Evolutionary conservation across 92 coral and sea anemone genomes (phyloP).

Genomic region (Umimayanthus chanpuru): DNA sequence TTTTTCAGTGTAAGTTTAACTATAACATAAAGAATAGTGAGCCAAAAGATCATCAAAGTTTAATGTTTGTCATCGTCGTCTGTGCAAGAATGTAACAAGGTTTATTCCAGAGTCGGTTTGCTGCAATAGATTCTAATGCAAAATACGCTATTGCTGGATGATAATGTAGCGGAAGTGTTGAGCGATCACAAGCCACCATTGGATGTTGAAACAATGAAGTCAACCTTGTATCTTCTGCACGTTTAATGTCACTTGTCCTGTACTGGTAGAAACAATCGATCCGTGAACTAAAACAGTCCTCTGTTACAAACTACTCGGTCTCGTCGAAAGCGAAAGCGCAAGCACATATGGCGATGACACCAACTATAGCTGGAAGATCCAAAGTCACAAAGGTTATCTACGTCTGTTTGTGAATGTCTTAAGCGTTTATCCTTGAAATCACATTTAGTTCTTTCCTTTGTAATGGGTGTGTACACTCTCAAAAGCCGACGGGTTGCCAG

Average conservation of each 20-base stretch:
- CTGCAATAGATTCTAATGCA: background rate
- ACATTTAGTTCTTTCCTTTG: background rate
- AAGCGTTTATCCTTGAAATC: background rate
- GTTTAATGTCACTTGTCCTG: background rate
- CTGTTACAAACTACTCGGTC: background rate
- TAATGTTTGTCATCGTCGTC: too few species aligned
- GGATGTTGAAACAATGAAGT: background rate
- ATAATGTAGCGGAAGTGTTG: background rate
- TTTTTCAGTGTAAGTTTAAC: too few species aligned
- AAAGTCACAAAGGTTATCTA: background rate
- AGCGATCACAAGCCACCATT: background rate
- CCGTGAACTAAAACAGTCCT: background rate
- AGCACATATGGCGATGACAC: background rate
- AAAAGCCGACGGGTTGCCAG: background rate
- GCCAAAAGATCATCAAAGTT: too few species aligned
- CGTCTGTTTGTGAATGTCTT: background rate
- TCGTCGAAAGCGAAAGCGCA: conserved; percentile 7
- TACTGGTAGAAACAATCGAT: background rate
- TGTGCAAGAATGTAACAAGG: too few species aligned
- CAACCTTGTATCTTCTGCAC: background rate
- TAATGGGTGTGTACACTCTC: background rate
- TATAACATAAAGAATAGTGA: too few species aligned
- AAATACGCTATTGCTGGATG: background rate
- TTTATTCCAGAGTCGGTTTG: background rate
- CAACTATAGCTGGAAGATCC: background rate